These are phyloP conservation scores for Stenichneumon culpator DNA, from an alignment of 2,888 invertebrate species.

Conservation along the genomic window DNA sequence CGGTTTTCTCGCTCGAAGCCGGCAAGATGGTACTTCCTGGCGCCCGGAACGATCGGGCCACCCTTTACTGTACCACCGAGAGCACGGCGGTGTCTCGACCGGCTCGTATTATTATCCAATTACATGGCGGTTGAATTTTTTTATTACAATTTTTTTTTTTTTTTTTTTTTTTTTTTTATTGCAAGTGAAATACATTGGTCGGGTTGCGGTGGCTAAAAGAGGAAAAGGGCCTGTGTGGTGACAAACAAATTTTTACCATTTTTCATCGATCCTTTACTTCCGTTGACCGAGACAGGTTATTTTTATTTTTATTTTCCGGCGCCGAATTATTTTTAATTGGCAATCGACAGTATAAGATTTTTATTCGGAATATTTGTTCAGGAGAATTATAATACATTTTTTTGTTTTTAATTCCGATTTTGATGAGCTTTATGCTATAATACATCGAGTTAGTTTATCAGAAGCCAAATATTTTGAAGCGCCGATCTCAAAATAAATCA, in stretches of 20 bases:
- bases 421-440: no score
- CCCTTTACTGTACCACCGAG: constrained; percentile 33
- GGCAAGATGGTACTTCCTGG: constrained; percentile 32
- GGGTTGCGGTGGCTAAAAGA: background rate
- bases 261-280: background rate
- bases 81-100: constrained; percentile 12
- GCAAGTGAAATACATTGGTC: constrained; percentile 18
- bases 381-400: no score
- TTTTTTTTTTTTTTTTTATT: background rate
- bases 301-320: background rate
- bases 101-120: constrained; percentile 40
- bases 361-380: background rate
- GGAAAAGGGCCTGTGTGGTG: background rate
- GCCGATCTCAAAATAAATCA: no score
- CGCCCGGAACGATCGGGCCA: constrained; percentile 32
- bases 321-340: background rate
- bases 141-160: background rate
- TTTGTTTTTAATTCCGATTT: no score
- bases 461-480: no score
- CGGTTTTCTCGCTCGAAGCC: background rate
- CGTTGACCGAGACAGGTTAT: background rate
- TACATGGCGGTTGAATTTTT: constrained; percentile 21
- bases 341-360: background rate
- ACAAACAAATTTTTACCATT: background rate
- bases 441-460: no score